Evolutionary conservation across 2,888 invertebrate genomes (phyloP), one percentile per base, ranked within the genome.

Genomic region (Caenorhabditis angaria): DNA sequence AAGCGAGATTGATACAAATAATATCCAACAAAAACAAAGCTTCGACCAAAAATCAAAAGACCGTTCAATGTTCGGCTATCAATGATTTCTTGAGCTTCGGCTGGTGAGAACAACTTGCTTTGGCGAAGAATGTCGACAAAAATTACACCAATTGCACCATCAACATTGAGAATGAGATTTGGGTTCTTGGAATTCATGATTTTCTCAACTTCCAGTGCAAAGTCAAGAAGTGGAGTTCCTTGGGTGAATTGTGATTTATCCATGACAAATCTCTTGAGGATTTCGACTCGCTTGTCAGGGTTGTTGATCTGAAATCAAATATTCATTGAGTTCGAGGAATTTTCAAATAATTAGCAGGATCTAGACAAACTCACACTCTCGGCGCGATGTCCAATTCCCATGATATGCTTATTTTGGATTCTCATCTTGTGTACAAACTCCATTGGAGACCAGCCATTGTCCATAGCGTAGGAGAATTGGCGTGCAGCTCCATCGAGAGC

Each of bases 171-270:
- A 88, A 99, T 99, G 66, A 99, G 91, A 90, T 99, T 99, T n/a
- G 99, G 99, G 90, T 99, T 99, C 91, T 99, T 99, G 84, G 95
- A 93, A 2, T 96, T 99, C 24, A 99, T 99, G 87, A 99, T 95
- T 88, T 97, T 96, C 87, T 99, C 99, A 47, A 99, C 97, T 90
- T 97, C 95, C 14, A 97, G 90, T 0, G 99, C 99, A 89, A 96
- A 99, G 75, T 93, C 91, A 14, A 97, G 91, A n/a, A 99, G 91
- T 0, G 97, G 97, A 81, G 94, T 94, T 2, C 93, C 91, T 1
- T 97, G 97, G 61, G 78, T 77, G 76, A 87, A 87, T 29, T 76
- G 65, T 91, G 96, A 96, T 88, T 94, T 92, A 67, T 94, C 92
- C 89, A 94, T 91, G 24, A 96, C 97, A 89, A 93, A 99, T 54